Evolutionary conservation across 1,140 invertebrate species (phyloP), one percentile per base, ranked within the genome.

Genomic region (Hormaphis cornu): DNA sequence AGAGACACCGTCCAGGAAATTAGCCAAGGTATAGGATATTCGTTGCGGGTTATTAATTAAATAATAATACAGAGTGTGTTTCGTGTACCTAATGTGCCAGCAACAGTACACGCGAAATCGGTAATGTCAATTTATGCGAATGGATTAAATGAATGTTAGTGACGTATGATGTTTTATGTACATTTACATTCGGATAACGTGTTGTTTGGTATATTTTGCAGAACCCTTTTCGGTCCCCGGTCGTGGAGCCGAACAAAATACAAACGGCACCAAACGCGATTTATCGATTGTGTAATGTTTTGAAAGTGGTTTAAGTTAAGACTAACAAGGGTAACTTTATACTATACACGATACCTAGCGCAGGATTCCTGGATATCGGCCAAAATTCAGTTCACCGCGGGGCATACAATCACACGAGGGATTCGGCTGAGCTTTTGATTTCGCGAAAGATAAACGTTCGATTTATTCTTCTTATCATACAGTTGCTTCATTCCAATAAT

Each of bases 391-490:
- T 40, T 58, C 33, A 40, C 35, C 7, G n/a, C n/a, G 22, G 33
- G 54, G 33, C 33, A 58, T 58, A 40, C 33, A 40, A 40, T 58
- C 54, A 40, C 54, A 58, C 54, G 33, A 40, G 54, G 33, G 33
- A 58, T 58, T 40, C 54, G 40, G 54, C 35, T 58, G 33, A 40
- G 54, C 54, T 58, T 40, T 58, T 58, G 54, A 58, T 58, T 58
- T 24, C 28, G 16, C 20, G 2, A 6, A 4, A 24, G 20, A 40
- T 58, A 58, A 24, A n/a, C 28, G 24, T 58, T 24, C 40, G 12
- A 7, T 24, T n/a, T 16, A 22, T 40, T 9, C 22, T 24, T 40
- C 54, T 24, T 24, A 24, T 37, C 54, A 4, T 24, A n/a, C n/a
- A n/a, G 33, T 0, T 10, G 8, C 20, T 26, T 16, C 5, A 28